Evolutionary conservation across 2,888 invertebrate genomes (phyloP), one percentile per base, ranked within the genome.

Genomic region (Oligia fasciuncula): DNA sequence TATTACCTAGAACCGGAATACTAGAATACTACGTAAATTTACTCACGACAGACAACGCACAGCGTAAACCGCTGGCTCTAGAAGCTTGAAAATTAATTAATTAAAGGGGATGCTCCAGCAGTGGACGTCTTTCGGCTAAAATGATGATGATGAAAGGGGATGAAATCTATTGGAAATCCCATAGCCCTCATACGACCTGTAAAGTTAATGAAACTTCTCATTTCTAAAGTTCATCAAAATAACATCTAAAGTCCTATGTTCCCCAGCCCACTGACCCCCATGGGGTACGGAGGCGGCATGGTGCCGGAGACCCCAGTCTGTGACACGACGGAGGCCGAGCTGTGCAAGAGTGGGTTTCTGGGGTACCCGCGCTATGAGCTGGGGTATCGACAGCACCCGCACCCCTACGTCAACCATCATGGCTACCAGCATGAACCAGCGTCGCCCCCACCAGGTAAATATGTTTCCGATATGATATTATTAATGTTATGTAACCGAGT

Each of bases 291-390:
- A 74, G 93, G 94, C 57, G 94, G 95, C 62, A 95, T 95, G 94
- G 95, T 94, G 66, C 88, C 93, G 4, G 95, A 95, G 77, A 89
- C 92, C 54, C 92, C 94, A 17, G 94, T 94, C 4, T 95, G 95
- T 90, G 96, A 96, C 85, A 90, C 91, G 72, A 90, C 93, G 8
- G 95, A 95, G 76, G 89, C 94, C 0, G 95, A 96, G 69, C 92
- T 96, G 72, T 95, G 96, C 94, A 95, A 95, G 91, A 91, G 95
- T 49, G 96, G 96, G 0, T 96, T 96, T 92, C 91, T 95, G 76
- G 96, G 96, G 71, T 96, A 96, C 92, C 96, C 96, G 69, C 95
- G 96, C 74, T 96, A 97, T 91, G 96, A 96, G 90, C 94, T 97
- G 63, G 94, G 94, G 29, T 96, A 96, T 91, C 89, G 96, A 3